phyloP scores from a whole-genome alignment of 2,888 invertebrate genomes.

The Brenthis hecate region DNA sequence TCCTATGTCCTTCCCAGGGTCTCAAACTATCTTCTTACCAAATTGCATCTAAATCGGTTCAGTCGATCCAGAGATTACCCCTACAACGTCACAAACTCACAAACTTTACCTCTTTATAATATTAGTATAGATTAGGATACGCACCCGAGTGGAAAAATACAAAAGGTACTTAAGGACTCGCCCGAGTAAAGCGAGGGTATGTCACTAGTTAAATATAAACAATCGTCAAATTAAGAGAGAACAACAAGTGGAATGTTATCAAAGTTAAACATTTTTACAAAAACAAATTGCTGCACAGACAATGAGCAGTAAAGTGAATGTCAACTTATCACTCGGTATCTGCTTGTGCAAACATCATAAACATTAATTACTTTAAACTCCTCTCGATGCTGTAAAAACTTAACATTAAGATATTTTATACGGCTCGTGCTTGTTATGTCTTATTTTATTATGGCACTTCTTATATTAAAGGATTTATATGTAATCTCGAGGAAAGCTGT shows the following conservation, averaged over 20 bases:
- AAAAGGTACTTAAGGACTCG: too few relatives aligned
- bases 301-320: conserved; percentile 23
- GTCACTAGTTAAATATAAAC: background rate
- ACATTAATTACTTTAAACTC: conserved; percentile 17
- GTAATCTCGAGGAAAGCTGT: background rate
- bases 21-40: too few relatives aligned
- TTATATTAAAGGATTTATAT: background rate
- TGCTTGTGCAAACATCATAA: conserved; percentile 17
- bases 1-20: too few relatives aligned
- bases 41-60: too few relatives aligned
- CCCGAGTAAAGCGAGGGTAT: too few relatives aligned
- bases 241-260: conserved; percentile 1
- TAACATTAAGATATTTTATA: conserved; percentile 3
- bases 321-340: conserved; percentile 30
- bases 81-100: too few relatives aligned
- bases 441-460: background rate
- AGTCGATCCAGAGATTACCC: too few relatives aligned
- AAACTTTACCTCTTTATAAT: too few relatives aligned
- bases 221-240: conserved; percentile 1
- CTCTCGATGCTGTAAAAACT: conserved; percentile 10
- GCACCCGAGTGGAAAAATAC: too few relatives aligned
- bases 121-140: too few relatives aligned
- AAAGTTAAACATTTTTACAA: conserved; percentile 1
- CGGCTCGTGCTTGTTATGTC: background rate
- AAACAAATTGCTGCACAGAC: background rate